A percentile compares a stretch with the other conserved stretches of the same genome.
Evolutionary conservation across 2,113 vertebrate genomes (phyloP).

Genomic region (Archilochus colubris): DNA sequence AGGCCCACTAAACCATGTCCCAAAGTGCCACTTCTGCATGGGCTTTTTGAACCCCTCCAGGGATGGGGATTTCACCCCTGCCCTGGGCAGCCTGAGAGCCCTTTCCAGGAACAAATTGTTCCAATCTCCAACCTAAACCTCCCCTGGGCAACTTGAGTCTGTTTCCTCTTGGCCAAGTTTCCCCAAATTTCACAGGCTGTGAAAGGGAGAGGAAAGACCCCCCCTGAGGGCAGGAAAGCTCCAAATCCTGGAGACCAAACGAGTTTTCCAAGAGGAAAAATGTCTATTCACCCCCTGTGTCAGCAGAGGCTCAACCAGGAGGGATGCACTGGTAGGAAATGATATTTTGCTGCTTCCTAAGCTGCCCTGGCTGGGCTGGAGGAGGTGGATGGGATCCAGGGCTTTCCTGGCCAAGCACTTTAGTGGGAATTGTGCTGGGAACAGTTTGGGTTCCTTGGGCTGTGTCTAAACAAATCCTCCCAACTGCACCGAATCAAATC

Average conservation of each 20-base stretch:
- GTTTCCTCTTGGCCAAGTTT: not conserved
- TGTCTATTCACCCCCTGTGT: fast-evolving
- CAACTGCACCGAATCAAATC: fast-evolving
- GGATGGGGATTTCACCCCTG: too few relatives aligned
- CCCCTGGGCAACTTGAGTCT: too few relatives aligned
- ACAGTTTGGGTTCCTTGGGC: fast-evolving
- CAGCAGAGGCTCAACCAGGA: not conserved
- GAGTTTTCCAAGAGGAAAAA: not conserved
- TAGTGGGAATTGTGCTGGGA: not conserved
- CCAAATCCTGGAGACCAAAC: not conserved
- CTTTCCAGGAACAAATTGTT: too few relatives aligned
- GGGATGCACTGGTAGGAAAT: not conserved
- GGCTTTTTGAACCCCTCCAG: too few relatives aligned
- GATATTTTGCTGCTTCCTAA: not conserved
- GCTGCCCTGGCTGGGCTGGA: not conserved
- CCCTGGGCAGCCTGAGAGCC: too few relatives aligned
- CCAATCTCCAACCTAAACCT: too few relatives aligned
- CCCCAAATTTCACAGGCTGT: not conserved
- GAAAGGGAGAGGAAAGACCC: not conserved
- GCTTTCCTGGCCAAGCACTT: not conserved
- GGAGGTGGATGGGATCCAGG: not conserved
- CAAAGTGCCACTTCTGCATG: too few relatives aligned
- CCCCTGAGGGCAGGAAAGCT: not conserved
- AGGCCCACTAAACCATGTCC: too few relatives aligned
- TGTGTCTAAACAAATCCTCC: not conserved